Conservation (phyloP, 1,140 invertebrate species). For the Palaemon carinicauda region DNA sequence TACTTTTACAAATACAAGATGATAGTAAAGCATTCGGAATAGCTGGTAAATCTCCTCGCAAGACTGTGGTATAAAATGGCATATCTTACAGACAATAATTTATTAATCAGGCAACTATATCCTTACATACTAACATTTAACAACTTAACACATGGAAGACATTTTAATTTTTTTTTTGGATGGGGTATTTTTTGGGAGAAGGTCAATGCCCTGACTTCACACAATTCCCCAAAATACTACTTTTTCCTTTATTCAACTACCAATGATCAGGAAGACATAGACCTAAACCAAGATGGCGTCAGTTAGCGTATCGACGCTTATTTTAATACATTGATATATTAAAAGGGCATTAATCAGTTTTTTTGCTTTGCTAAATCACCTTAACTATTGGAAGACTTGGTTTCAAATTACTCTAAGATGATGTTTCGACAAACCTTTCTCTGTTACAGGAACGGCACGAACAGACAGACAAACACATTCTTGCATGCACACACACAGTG, state of each 20-base stretch:
- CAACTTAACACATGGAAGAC: constrained; percentile 36
- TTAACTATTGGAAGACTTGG: constrained; percentile 28
- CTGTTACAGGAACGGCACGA: not conserved
- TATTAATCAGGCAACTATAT: constrained; percentile 27
- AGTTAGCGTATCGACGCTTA: too few relatives aligned
- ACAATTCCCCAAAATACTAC: too few relatives aligned
- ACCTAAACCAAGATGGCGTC: too few relatives aligned
- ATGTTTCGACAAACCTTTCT: not conserved
- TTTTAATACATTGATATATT: too few relatives aligned
- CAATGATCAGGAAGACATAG: too few relatives aligned
- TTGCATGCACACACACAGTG: not conserved
- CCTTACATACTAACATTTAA: constrained; percentile 43
- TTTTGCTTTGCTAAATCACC: not conserved
- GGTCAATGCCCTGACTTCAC: too few relatives aligned
- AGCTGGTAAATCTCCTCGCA: constrained; percentile 31
- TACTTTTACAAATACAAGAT: not conserved
- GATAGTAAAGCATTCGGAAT: not conserved
- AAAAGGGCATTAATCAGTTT: not conserved
- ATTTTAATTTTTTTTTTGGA: constrained; percentile 2
- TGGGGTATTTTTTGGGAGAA: too few relatives aligned
- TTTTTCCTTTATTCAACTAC: not conserved
- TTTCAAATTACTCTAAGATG: constrained; percentile 24
- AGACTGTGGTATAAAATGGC: constrained; percentile 28
- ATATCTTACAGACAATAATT: constrained; percentile 34
- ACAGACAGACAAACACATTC: not conserved